Evolutionary conservation across 2,113 vertebrate genomes (phyloP).

Genomic region (Hylia prasina): DNA sequence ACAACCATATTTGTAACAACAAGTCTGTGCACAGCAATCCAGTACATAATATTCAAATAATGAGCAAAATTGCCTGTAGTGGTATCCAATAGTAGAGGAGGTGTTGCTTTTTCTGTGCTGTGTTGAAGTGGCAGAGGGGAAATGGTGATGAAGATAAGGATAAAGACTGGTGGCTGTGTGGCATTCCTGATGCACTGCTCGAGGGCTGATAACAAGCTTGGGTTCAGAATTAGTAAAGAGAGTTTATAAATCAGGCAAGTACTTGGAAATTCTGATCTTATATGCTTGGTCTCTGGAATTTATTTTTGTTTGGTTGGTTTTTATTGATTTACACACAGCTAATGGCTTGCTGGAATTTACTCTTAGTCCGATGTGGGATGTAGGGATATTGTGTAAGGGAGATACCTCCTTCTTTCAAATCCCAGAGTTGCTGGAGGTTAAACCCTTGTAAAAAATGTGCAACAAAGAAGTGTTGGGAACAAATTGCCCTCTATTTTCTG

Average conservation of each 20-base stretch:
- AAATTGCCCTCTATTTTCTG: constrained; percentile 18
- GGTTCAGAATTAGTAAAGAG: not conserved
- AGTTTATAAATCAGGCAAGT: constrained; percentile 31
- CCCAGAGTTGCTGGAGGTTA: constrained; percentile 12
- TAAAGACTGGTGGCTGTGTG: not conserved
- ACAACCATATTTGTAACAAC: not conserved
- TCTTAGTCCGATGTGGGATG: constrained; percentile 29
- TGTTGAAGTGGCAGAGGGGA: not conserved
- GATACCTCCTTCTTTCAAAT: not conserved
- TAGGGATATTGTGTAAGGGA: constrained; percentile 18
- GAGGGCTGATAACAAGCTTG: not conserved
- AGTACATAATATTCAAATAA: not conserved
- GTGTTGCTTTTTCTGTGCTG: not conserved
- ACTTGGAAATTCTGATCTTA: constrained; percentile 29
- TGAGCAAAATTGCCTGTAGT: not conserved
- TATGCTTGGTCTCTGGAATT: not conserved
- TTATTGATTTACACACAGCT: constrained; percentile 36
- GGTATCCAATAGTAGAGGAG: not conserved
- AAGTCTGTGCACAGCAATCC: not conserved
- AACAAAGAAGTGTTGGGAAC: not conserved
- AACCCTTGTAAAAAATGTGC: constrained; percentile 22
- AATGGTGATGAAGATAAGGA: not conserved
- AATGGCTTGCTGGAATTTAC: constrained; percentile 45
- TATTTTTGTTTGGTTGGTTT: constrained; percentile 49
- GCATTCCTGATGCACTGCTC: not conserved